Evolutionary conservation across 1,140 invertebrate species (phyloP), one percentile per base, ranked within the genome.

Genomic region (Pogonomyrmex californicus): DNA sequence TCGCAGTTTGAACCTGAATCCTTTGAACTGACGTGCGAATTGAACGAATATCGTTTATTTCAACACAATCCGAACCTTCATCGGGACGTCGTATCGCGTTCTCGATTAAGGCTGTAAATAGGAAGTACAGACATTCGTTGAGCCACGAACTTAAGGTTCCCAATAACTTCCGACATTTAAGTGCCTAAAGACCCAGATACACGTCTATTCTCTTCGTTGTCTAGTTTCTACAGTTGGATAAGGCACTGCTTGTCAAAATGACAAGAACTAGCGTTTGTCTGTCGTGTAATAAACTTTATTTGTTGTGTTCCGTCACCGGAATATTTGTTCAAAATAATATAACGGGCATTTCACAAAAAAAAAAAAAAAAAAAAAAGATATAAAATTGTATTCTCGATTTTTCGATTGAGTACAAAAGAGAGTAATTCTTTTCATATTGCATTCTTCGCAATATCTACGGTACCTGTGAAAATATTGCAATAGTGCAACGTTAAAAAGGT

Each of bases 121-220:
- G 86, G 9, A 85, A 88, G 81, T 88, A 86, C 78, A 87, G 75
- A 79, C 81, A 73, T 86, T 86, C 88, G 81, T 82, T 77, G 86
- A 63, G 56, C 70, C 89, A 73, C 90, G 83, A 83, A 63, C 89
- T 86, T 82, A 77, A 91, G 87, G 87, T 90, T 90, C 86, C 77
- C 87, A 58, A 49, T 56, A 83, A 90, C 73, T 91, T 87, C 90
- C 89, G 83, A 91, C 77, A 82, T 91, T 91, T 91, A 91, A 91
- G 90, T 91, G 90, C 90, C 90, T 91, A 90, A 82, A 62, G 58
- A 90, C 58, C 36, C 70, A 82, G 68, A 90, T 85, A 70, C 62
- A 79, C 78, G 70, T 90, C 70, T 87, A 87, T 88, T 87, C 88
- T 88, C 88, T 90, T 90, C 76, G 85, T 90, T 90, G 71, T 90